Base-by-base conservation (phyloP, 2,113 vertebrate species). In the Carassius carassius region DNA sequence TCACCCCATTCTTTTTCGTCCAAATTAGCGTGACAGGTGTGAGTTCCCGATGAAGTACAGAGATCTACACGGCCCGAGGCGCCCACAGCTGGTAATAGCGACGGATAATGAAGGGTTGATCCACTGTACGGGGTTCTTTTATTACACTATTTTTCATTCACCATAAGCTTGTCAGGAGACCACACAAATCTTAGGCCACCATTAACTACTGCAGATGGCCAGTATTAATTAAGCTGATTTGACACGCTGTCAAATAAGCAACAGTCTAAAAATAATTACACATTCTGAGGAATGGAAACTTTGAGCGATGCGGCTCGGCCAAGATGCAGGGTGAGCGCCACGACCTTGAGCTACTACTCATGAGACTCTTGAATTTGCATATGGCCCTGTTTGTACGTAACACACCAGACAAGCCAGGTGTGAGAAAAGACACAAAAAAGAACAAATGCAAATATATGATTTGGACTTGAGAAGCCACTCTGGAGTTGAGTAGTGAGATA, bases 191-290 rank as follows among this genome's bases (percentile, higher is more conserved):
- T 19, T 14, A 23, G 41, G 41, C 58, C 13, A 0, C 56, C 56
- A 79, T 79, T 79, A 44, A 63, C 62, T 65, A 49, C 63, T 16
- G 16, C 79, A 81, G 79, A 81, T 81, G 79, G 79, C 63, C 79
- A 16, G 79, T 81, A 70, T 70, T 81, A 81, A 81, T 81, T 70
- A 70, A 81, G 47, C 47, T 54, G 63, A 81, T 70, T 81, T 81
- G 25, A 81, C 63, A 49, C 78, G 47, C 60, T 67, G 78, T 79
- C 77, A 79, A 62, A 79, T 21, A 78, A 80, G 29, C 35, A 62
- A 62, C 41, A 75, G 72, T 75, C 44, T 78, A 80, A 80, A 11
- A 67, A 81, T 81, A 49, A 70, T 81, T 69, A 32, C 70, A 14
- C 44, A 81, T 81, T 81, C 41, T n/a, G 47, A 69, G 2, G 63